Percentiles rank a stretch among this genome's conserved stretches.
These are phyloP conservation scores for Anableps anableps DNA, from an alignment of 2,797 vertebrate species.

Conservation along the genomic window DNA sequence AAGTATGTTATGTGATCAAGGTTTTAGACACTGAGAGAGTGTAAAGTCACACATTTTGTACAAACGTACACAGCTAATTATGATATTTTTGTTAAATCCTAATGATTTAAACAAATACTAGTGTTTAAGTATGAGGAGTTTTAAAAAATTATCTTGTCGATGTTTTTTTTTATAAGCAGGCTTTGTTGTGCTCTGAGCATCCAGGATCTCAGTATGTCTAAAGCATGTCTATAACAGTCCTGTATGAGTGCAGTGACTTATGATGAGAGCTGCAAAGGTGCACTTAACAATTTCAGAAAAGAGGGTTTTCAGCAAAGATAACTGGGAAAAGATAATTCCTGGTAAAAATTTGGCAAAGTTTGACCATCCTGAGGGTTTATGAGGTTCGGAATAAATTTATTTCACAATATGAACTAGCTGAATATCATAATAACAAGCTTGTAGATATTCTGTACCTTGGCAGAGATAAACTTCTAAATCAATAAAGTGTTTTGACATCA, in stretches of 20 bases:
- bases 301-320: conserved; percentile 18
- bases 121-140: not conserved
- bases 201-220: not conserved
- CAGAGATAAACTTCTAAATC: not conserved
- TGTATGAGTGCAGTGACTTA: not conserved
- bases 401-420: not conserved
- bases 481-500: not conserved
- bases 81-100: not conserved
- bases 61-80: not conserved
- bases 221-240: not conserved
- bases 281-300: conserved; percentile 8
- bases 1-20: not conserved
- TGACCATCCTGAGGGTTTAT: not conserved
- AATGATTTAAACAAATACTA: not conserved
- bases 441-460: not conserved
- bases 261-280: not conserved
- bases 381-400: not conserved
- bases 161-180: not conserved
- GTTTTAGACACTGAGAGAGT: not conserved
- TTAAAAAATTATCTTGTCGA: not conserved
- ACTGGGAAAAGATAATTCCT: not conserved
- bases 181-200: not conserved
- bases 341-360: not conserved
- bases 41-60: not conserved
- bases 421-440: not conserved